Conservation (phyloP, 2,888 invertebrate species). For the Cylloceria caligata region DNA sequence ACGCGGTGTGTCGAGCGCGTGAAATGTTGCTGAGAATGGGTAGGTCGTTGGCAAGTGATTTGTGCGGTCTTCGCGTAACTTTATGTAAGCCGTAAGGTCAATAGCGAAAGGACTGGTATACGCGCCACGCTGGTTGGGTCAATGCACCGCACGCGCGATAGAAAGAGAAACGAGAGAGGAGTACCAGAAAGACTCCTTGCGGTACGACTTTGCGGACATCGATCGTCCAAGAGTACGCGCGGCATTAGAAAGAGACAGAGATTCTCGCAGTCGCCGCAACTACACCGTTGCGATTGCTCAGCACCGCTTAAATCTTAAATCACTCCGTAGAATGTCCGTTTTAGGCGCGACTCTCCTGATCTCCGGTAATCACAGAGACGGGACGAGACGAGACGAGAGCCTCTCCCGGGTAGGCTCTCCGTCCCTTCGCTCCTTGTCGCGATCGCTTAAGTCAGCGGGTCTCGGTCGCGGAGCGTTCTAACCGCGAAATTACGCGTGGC, state of each 20-base stretch:
- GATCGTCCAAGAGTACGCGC: conserved; percentile 36
- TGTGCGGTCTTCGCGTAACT: conserved; percentile 66
- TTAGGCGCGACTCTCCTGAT: conserved; percentile 55
- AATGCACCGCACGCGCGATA: conserved; percentile 50
- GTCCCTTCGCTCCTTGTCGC: conserved; percentile 68
- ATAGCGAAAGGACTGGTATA: conserved; percentile 62
- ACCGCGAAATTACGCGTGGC: conserved; percentile 71
- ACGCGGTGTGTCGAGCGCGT: conserved; percentile 50
- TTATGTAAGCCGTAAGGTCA: conserved; percentile 68
- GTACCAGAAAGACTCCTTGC: conserved; percentile 1
- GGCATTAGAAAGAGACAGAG: not conserved
- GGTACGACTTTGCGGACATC: conserved; percentile 37
- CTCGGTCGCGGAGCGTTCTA: conserved; percentile 64
- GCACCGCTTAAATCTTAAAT: conserved; percentile 55
- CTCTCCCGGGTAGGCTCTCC: not conserved
- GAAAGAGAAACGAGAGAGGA: conserved; percentile 42
- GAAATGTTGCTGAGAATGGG: conserved; percentile 62
- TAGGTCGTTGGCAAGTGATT: conserved; percentile 66
- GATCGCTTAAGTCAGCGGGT: conserved; percentile 69
- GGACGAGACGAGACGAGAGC: conserved; percentile 7
- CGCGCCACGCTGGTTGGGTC: conserved; percentile 54
- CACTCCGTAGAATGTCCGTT: conserved; percentile 56
- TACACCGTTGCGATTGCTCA: conserved; percentile 9
- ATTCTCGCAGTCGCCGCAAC: not conserved
- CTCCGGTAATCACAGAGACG: conserved; percentile 50